These are phyloP conservation scores for Psilopogon haemacephalus DNA, from an alignment of 2,113 vertebrate species.

Conservation along the genomic window DNA sequence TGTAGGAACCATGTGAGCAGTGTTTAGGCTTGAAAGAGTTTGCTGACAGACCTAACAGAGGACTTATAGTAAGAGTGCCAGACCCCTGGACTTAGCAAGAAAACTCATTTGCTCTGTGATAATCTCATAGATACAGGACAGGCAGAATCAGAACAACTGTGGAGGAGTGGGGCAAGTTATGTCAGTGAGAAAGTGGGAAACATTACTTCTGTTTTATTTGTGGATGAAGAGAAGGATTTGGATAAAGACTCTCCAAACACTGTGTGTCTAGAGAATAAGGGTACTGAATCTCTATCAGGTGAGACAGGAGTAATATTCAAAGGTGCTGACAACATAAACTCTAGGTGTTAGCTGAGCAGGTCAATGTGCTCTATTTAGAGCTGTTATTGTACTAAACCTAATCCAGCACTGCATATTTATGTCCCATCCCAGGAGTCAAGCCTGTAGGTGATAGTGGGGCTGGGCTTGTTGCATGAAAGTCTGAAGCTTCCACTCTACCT, in stretches of 20 bases:
- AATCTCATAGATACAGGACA: not conserved
- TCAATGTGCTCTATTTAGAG: not conserved
- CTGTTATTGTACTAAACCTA: not conserved
- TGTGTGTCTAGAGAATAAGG: not conserved
- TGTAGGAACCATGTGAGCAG: not conserved
- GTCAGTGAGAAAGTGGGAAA: not conserved
- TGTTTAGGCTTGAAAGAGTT: not conserved
- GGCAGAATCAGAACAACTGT: not conserved
- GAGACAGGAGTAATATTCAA: not conserved
- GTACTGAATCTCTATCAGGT: not conserved
- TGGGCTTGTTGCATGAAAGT: fast-evolving
- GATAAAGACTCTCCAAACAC: not conserved
- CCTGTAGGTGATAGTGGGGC: not conserved
- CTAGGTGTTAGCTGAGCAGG: fast-evolving
- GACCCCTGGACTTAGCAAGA: not conserved
- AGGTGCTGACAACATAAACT: not conserved
- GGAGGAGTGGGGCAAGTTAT: not conserved
- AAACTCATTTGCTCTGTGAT: not conserved
- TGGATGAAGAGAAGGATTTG: not conserved
- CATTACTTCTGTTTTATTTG: not conserved
- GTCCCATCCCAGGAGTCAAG: not conserved
- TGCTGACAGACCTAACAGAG: not conserved
- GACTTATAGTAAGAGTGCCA: not conserved
- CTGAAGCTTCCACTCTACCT: not conserved
- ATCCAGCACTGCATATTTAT: not conserved